Conservation (phyloP, 2,797 vertebrate species). For the Phalanger gymnotis region DNA sequence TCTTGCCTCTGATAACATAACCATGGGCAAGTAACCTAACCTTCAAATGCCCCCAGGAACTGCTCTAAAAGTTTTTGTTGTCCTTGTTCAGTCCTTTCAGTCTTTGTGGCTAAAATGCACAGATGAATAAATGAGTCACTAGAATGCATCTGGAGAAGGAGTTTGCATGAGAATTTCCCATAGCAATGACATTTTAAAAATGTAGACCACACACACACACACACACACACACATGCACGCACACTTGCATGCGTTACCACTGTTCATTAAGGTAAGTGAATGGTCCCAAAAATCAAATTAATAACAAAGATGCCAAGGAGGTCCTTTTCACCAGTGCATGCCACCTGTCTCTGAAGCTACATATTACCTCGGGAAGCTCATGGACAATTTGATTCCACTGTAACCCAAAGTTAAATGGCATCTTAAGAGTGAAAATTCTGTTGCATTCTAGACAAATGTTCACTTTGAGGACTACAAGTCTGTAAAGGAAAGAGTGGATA, state of each 20-base stretch:
- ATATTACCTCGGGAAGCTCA: neutral
- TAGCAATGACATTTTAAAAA: neutral
- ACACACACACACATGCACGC: too few species aligned
- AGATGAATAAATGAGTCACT: neutral
- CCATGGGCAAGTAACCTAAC: neutral
- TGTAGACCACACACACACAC: neutral
- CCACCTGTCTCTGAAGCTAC: neutral
- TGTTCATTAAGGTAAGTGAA: neutral
- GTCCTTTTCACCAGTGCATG: neutral
- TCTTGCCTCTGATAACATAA: neutral
- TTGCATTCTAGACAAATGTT: neutral
- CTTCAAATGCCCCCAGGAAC: neutral
- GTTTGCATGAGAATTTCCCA: neutral
- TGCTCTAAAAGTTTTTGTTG: neutral
- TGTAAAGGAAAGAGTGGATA: neutral
- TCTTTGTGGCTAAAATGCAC: neutral
- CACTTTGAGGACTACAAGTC: neutral
- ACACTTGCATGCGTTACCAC: too few species aligned
- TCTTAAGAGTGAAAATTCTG: neutral
- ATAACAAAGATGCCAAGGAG: neutral
- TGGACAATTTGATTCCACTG: neutral
- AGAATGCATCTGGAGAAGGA: neutral
- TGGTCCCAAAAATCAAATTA: neutral
- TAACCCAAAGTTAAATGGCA: neutral
- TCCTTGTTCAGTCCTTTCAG: neutral